These are phyloP conservation scores for Bimastos eiseni DNA, from an alignment of 2,888 invertebrate species.

Conservation along the genomic window DNA sequence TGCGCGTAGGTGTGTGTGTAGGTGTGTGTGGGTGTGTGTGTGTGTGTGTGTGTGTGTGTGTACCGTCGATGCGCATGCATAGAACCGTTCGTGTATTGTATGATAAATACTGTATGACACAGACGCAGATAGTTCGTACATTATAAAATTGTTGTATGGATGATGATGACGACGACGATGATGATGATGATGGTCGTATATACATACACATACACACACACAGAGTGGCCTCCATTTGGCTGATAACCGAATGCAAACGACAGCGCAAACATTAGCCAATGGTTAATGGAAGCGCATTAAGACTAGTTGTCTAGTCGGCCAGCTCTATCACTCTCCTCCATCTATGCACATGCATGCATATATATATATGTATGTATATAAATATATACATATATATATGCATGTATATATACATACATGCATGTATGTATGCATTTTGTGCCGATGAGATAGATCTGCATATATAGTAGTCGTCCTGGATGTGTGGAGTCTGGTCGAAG, in stretches of 20 bases:
- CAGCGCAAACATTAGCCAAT: background rate
- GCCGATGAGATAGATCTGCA: background rate
- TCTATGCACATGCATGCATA: background rate
- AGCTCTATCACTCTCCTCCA: background rate
- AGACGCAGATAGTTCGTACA: background rate
- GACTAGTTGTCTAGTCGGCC: background rate
- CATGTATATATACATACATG: background rate
- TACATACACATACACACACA: background rate
- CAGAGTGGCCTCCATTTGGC: background rate
- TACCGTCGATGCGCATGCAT: background rate
- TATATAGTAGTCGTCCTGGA: background rate
- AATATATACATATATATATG: background rate
- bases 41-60: too few species aligned
- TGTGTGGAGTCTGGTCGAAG: background rate
- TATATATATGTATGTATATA: background rate
- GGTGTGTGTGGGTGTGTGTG: too few species aligned
- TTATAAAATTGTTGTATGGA: background rate
- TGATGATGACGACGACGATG: too few species aligned
- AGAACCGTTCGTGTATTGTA: background rate
- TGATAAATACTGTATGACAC: background rate
- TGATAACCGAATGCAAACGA: background rate
- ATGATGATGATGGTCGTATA: too few species aligned
- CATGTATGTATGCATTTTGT: background rate
- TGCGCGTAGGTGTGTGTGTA: too few species aligned
- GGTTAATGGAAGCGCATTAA: constrained; percentile 3